phyloP scores from a whole-genome alignment of 92 coral and sea anemone genomes.

The Desmophyllum pertusum region DNA sequence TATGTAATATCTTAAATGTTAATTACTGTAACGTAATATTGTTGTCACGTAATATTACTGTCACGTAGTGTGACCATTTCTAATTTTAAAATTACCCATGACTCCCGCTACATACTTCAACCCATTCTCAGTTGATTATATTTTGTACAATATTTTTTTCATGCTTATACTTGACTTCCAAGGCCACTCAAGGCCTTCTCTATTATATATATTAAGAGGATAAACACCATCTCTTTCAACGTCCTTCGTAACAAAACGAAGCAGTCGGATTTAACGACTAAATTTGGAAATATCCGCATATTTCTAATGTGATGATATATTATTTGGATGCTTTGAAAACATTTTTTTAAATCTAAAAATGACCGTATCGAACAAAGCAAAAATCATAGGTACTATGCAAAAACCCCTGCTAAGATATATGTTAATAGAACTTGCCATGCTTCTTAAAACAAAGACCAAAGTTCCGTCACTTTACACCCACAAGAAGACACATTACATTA shows the following conservation, averaged over 20 bases:
- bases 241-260: constrained; percentile 2
- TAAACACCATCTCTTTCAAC: not conserved
- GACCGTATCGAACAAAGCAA: not conserved
- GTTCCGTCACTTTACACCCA: not conserved
- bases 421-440: not conserved
- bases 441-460: not conserved
- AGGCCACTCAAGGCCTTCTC: not conserved
- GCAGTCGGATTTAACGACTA: not conserved
- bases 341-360: not conserved
- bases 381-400: not conserved
- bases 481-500: too few relatives aligned
- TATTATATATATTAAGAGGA: not conserved
- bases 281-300: too few relatives aligned
- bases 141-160: not conserved
- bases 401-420: not conserved
- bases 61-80: not conserved
- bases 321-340: not conserved
- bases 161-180: not conserved
- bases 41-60: too few relatives aligned
- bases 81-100: not conserved
- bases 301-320: too few relatives aligned
- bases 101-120: not conserved
- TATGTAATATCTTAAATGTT: not conserved
- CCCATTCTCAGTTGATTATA: not conserved
- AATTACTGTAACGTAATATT: not conserved